phyloP scores from a whole-genome alignment of 2,113 vertebrate genomes.

The Crypturellus undulatus region DNA sequence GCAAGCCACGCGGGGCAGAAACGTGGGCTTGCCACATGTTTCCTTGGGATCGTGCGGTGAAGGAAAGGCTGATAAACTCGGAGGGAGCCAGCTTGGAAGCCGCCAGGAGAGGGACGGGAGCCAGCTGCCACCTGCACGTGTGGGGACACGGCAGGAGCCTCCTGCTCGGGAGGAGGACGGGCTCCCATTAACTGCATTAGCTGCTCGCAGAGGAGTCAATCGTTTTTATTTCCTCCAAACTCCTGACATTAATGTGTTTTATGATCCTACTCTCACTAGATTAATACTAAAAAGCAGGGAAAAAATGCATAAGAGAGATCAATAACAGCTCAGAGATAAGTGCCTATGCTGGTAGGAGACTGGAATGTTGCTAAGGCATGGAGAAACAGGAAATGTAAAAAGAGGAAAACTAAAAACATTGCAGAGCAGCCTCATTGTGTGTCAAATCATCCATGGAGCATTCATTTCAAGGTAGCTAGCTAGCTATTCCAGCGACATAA shows the following conservation, averaged over 20 bases:
- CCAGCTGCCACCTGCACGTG: conserved; percentile 11
- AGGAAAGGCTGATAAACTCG: neutral
- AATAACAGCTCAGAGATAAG: neutral
- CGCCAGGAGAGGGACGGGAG: neutral
- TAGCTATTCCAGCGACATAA: neutral
- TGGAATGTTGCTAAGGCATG: neutral
- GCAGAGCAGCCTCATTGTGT: neutral
- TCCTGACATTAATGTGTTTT: neutral
- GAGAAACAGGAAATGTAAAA: neutral
- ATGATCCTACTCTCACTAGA: neutral
- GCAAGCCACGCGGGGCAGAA: neutral
- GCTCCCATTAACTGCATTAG: neutral
- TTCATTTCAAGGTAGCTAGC: neutral
- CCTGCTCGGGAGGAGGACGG: neutral
- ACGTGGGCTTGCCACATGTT: neutral
- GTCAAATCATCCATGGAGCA: neutral
- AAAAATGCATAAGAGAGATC: neutral
- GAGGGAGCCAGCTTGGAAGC: neutral
- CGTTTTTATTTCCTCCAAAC: neutral
- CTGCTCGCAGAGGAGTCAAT: neutral
- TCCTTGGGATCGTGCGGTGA: neutral
- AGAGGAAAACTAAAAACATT: neutral
- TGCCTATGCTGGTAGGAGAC: neutral
- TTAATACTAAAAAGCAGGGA: neutral
- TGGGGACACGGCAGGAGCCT: neutral